phyloP scores from a whole-genome alignment of 23 tunicate genomes.

The Styela clava region DNA sequence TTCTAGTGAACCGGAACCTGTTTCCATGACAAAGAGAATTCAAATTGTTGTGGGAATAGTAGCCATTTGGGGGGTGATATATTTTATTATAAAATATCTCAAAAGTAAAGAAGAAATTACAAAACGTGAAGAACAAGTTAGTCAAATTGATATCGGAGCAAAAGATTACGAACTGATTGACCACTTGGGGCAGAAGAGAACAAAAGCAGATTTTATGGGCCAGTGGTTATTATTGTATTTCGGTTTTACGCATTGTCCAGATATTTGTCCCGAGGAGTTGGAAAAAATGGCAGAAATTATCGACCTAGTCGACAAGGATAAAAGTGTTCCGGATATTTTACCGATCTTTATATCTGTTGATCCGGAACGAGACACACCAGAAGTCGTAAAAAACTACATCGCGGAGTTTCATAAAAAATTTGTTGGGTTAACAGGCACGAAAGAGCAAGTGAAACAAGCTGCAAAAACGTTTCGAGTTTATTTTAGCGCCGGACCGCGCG shows the following conservation, averaged over 20 bases:
- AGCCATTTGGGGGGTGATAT: conserved; percentile 30
- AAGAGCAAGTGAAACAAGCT: conserved; percentile 76
- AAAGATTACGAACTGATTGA: conserved; percentile 67
- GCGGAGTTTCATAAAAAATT: conserved; percentile 77
- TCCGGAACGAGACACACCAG: conserved; percentile 88
- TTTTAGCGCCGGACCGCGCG: conserved; percentile 85
- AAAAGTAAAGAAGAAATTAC: conserved; percentile 34
- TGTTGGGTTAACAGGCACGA: conserved; percentile 90
- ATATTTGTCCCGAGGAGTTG: conserved; percentile 96
- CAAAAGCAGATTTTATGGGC: conserved; percentile 80
- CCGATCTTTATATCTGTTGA: conserved; percentile 93
- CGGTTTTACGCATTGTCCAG: conserved; percentile 98
- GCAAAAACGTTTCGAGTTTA: conserved; percentile 92
- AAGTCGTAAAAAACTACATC: conserved; percentile 69
- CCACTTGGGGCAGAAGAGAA: conserved; percentile 55
- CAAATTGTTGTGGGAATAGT: background rate
- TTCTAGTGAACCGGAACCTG: background rate
- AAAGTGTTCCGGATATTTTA: conserved; percentile 59
- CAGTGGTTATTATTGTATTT: conserved; percentile 87
- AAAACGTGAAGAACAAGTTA: conserved; percentile 54
- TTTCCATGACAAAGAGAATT: background rate
- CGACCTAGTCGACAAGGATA: conserved; percentile 49
- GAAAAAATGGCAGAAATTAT: conserved; percentile 90
- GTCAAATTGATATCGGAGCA: conserved; percentile 84
- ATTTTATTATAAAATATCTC: conserved; percentile 12